Evolutionary conservation across 2,113 vertebrate species (phyloP), one percentile per base, ranked within the genome.

Genomic region (Tretioscincus oriximinensis): DNA sequence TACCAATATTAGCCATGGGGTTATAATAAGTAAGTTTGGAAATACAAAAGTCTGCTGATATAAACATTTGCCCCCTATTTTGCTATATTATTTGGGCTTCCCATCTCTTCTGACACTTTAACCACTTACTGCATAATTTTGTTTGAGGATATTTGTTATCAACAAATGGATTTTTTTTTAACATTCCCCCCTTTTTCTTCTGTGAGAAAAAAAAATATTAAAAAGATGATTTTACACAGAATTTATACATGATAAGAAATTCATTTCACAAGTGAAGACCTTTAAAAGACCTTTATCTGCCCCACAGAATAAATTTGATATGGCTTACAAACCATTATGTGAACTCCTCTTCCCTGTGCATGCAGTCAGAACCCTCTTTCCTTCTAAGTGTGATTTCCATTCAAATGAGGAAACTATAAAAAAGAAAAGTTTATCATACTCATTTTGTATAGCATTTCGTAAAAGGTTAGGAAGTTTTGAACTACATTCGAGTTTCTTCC

Each of bases 231-330:
- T 93, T 88, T 73, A 87, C 72, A 89, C 79, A 90, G 87, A 91
- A 93, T 94, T 94, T 90, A 93, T 85, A 93, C 91, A 86, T 9
- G 78, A 92, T 94, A 93, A 93, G 92, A 95, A 93, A 95, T 94
- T 93, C 93, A 93, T 94, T 94, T 93, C 93, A 93, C 93, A 95
- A 93, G 93, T 95, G 92, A 91, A 94, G 93, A 95, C 92, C 93
- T 95, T 95, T 95, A 92, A 93, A 93, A 93, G 94, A 94, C 93
- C 93, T 95, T 95, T 95, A 93, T 92, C 91, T 92, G 87, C 87
- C 86, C 90, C 90, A 89, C 84, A 92, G 92, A 93, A 95, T 93
- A 92, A 93, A 94, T 93, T 91, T 93, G 91, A 91, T 95, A 91
- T 90, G 93, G 90, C 85, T 93, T 94, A 88, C 83, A 92, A 92